Conservation (phyloP, 1,140 invertebrate genomes). For the Melipona quadrifasciata region DNA sequence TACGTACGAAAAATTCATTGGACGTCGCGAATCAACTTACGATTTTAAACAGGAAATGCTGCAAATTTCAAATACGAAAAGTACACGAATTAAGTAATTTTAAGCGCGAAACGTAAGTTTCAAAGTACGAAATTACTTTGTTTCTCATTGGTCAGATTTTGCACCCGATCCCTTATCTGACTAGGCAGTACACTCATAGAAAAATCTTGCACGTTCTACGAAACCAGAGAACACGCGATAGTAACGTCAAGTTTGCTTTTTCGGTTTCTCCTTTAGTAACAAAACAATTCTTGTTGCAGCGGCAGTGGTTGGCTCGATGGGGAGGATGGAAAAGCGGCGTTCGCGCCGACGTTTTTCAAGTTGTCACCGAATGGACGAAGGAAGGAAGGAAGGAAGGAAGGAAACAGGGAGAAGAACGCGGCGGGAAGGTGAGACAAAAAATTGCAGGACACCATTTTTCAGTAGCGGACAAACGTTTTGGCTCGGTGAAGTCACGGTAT, state of each 20-base stretch:
- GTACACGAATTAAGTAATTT: no score
- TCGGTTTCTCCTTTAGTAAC: neutral
- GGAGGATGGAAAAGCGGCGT: neutral
- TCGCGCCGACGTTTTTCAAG: neutral
- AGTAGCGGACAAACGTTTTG: conserved; percentile 29
- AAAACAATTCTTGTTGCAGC: neutral
- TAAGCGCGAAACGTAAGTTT: neutral
- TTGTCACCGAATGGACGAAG: neutral
- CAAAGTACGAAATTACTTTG: neutral
- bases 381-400: neutral
- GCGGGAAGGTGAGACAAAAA: conserved; percentile 4
- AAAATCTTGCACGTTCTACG: neutral
- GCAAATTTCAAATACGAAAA: no score
- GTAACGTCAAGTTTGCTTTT: neutral
- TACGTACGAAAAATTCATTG: neutral
- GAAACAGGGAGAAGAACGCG: neutral
- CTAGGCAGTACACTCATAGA: neutral
- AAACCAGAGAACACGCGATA: neutral
- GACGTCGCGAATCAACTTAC: neutral
- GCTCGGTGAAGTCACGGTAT: conserved; percentile 42
- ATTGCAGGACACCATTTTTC: conserved; percentile 39
- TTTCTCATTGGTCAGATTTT: neutral
- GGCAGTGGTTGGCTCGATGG: neutral
- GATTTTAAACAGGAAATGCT: no score
- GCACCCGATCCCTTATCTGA: neutral